A percentile compares a stretch with the other conserved stretches of the same genome.
These are phyloP conservation scores for Bovichtus diacanthus DNA, from an alignment of 2,797 vertebrate species.

Conservation along the genomic window DNA sequence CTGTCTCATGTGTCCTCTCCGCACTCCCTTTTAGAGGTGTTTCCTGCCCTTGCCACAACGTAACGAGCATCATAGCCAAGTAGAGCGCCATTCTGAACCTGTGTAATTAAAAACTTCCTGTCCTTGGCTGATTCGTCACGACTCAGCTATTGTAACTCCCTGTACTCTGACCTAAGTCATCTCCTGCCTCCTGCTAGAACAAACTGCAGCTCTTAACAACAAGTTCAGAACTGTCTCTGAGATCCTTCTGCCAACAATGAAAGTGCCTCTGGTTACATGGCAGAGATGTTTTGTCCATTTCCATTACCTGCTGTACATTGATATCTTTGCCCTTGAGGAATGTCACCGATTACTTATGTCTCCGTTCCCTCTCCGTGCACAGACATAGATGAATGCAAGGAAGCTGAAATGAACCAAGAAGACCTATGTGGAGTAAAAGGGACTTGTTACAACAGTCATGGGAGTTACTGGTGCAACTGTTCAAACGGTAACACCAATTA, in stretches of 20 bases:
- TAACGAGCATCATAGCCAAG: no score
- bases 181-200: background rate
- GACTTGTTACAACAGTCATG: slow-evolving; percentile 54
- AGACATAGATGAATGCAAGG: slow-evolving; percentile 77
- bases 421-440: slow-evolving; percentile 69
- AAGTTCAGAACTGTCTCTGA: background rate
- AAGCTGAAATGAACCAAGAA: accelerated
- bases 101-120: background rate
- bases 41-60: background rate
- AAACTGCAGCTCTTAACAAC: slow-evolving; percentile 33
- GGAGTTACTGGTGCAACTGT: slow-evolving; percentile 79
- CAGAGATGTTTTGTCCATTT: background rate
- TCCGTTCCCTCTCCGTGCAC: slow-evolving; percentile 12
- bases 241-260: background rate
- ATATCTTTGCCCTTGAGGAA: background rate
- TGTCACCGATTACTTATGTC: background rate
- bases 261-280: background rate
- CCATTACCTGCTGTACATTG: background rate
- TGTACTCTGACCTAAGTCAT: slow-evolving; percentile 17
- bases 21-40: background rate
- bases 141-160: background rate
- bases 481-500: slow-evolving; percentile 76
- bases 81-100: no score
- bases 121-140: background rate
- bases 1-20: background rate